Percentiles rank a stretch among this genome's conserved stretches.
Evolutionary conservation across 2,888 invertebrate species (phyloP).

Genomic region (Hemaris fuciformis): DNA sequence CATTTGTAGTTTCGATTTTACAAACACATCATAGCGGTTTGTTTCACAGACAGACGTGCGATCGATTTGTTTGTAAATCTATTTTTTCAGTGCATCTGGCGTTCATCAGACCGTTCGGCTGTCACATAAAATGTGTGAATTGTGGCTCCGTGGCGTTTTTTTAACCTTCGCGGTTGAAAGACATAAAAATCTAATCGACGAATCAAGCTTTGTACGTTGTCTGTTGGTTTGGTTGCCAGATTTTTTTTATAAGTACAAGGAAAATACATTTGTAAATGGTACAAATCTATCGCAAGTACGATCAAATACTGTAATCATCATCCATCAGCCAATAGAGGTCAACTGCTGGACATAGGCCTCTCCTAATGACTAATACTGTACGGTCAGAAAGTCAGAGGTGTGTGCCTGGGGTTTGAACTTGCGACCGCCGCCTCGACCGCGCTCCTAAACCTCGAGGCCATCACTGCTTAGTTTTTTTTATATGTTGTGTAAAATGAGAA

Average conservation of each 20-base stretch:
- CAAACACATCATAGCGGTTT: not conserved
- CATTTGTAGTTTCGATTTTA: not conserved
- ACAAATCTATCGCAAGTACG: not conserved
- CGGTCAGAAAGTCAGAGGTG: too few species aligned
- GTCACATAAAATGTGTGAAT: not conserved
- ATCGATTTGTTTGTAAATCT: not conserved
- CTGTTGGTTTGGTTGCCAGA: not conserved
- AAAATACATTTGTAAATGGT: not conserved
- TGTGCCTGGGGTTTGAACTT: too few species aligned
- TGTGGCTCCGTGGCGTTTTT: not conserved
- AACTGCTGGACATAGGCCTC: too few species aligned
- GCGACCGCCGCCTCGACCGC: too few species aligned
- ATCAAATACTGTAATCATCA: too few species aligned
- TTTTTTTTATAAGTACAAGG: not conserved
- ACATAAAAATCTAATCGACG: not conserved
- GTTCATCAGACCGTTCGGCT: not conserved
- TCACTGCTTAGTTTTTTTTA: too few species aligned
- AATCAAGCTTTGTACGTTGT: not conserved
- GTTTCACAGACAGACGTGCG: not conserved
- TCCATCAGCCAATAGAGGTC: too few species aligned
- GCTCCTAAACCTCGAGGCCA: too few species aligned
- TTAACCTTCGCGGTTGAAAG: not conserved
- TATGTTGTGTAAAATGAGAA: too few species aligned
- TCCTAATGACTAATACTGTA: too few species aligned
- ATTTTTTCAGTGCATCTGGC: slow-evolving; percentile 2